phyloP scores from a whole-genome alignment of 2,888 invertebrate genomes.

The Drepana falcataria region DNA sequence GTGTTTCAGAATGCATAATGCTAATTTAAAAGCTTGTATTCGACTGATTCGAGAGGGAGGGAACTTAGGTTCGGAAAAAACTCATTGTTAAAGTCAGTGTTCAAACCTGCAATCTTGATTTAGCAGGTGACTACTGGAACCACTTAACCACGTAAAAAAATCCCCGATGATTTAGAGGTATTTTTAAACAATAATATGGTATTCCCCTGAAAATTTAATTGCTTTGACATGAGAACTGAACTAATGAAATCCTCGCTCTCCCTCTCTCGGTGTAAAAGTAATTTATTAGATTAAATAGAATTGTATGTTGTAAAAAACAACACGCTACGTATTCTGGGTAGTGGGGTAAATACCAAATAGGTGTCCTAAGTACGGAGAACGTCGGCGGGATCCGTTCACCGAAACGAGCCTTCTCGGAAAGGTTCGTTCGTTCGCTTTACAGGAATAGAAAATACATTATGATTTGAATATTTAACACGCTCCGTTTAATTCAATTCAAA shows the following conservation, averaged over 20 bases:
- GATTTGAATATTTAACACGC: constrained; percentile 5
- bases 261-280: background rate
- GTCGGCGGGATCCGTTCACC: constrained; percentile 6
- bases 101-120: no score
- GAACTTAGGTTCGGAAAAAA: no score
- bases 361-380: constrained; percentile 1
- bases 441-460: background rate
- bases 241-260: background rate
- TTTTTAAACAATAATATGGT: no score
- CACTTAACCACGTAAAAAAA: no score
- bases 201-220: no score
- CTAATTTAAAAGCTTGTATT: no score
- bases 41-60: no score
- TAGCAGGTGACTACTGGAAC: no score
- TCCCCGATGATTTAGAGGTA: no score
- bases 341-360: constrained; percentile 1
- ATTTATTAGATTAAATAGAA: background rate
- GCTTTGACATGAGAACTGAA: no score
- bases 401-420: constrained; percentile 17
- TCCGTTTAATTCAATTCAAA: background rate
- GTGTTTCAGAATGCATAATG: no score
- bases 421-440: constrained; percentile 8
- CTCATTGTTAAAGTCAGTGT: no score
- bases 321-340: constrained; percentile 1
- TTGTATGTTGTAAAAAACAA: background rate